Conservation (phyloP, 2,888 invertebrate genomes). For the Ischnus inquisitorius region DNA sequence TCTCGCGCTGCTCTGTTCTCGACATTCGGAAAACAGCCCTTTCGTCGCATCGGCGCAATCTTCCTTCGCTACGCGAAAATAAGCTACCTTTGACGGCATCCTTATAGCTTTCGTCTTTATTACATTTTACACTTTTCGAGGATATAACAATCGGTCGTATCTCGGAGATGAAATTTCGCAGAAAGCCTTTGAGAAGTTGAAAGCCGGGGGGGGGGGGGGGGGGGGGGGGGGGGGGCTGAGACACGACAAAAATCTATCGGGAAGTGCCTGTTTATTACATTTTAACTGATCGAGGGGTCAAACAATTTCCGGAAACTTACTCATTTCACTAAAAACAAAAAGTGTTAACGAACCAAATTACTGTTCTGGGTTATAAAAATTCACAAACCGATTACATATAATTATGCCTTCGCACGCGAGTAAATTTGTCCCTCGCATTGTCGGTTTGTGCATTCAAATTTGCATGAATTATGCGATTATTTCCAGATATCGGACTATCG, state of each 20-base stretch:
- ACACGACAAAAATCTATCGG: not conserved
- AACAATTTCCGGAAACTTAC: not conserved
- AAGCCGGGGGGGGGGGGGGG: too few relatives aligned
- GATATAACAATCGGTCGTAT: not conserved
- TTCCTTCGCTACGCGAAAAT: conserved; percentile 23
- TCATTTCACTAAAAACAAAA: not conserved
- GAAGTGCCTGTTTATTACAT: not conserved
- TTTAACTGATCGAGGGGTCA: not conserved
- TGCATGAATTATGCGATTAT: too few relatives aligned
- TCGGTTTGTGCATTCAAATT: too few relatives aligned
- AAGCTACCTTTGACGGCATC: conserved; percentile 13
- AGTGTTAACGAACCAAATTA: not conserved
- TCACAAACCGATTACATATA: too few relatives aligned
- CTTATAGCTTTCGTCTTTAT: conserved; percentile 21
- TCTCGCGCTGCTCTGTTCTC: conserved; percentile 19
- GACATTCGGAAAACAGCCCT: conserved; percentile 60
- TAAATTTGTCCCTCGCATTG: too few relatives aligned
- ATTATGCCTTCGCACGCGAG: too few relatives aligned
- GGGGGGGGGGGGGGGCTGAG: too few relatives aligned
- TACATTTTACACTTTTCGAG: conserved; percentile 24
- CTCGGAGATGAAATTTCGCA: not conserved
- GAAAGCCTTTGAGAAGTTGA: not conserved
- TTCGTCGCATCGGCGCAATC: conserved; percentile 48
- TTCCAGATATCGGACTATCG: too few relatives aligned
- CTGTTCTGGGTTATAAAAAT: not conserved